Evolutionary conservation across 2,797 vertebrate species (phyloP).

Genomic region (Urocyon cinereoargenteus): DNA sequence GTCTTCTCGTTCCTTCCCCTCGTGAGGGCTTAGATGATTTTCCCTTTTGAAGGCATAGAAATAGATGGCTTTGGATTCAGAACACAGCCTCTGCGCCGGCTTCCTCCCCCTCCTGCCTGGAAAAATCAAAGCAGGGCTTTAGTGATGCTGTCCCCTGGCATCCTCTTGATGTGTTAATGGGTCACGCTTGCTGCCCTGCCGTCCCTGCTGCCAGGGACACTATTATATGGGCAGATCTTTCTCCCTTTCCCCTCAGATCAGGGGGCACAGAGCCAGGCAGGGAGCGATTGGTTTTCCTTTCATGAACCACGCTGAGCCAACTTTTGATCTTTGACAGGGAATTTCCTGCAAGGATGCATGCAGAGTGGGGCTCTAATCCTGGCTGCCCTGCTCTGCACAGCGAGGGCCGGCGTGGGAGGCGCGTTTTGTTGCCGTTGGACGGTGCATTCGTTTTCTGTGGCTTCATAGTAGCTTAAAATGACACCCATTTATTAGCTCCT

Average conservation of each 20-base stretch:
- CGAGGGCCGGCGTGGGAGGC: not conserved
- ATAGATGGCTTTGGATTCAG: conserved; percentile 61
- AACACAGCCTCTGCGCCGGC: conserved; percentile 18
- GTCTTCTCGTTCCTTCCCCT: not conserved
- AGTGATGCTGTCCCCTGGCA: not conserved
- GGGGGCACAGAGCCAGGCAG: conserved; percentile 14
- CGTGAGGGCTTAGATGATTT: not conserved
- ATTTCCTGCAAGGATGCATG: conserved; percentile 30
- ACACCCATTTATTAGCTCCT: not conserved
- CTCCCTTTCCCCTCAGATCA: not conserved
- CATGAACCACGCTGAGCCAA: not conserved
- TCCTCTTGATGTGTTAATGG: conserved; percentile 74
- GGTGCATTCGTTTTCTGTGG: not conserved
- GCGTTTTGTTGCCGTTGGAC: not conserved
- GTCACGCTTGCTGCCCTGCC: not conserved
- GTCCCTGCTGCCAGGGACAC: conserved; percentile 9
- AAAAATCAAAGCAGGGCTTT: conserved; percentile 66
- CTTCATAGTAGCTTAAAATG: not conserved
- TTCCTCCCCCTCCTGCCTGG: not conserved
- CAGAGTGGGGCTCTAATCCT: not conserved
- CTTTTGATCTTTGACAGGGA: conserved; percentile 58
- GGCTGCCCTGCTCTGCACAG: not conserved
- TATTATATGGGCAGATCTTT: not conserved
- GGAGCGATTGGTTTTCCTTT: conserved; percentile 42
- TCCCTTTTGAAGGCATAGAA: conserved; percentile 71